phyloP scores from a whole-genome alignment of 2,113 vertebrate genomes.

The Leucopsar rothschildi region DNA sequence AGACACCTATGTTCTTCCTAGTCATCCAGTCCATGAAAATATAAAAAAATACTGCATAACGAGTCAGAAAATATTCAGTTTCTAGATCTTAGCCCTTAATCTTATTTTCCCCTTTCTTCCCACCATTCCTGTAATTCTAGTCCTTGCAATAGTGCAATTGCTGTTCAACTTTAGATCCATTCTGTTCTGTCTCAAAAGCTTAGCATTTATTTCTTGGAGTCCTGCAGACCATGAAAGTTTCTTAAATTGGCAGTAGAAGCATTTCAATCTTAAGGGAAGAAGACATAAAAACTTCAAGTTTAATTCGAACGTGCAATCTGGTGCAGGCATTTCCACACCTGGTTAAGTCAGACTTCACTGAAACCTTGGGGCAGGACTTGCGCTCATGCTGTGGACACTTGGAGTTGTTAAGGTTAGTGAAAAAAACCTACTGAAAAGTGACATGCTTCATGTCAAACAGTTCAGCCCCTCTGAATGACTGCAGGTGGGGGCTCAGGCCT shows the following conservation, averaged over 20 bases:
- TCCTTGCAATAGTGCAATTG: neutral
- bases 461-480: neutral
- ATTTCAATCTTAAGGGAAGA: neutral
- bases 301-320: neutral
- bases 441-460: neutral
- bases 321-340: neutral
- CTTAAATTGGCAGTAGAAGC: neutral
- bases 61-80: neutral
- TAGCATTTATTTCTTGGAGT: neutral
- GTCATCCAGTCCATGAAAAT: neutral
- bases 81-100: neutral
- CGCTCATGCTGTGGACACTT: fast-evolving
- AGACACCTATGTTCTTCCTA: neutral
- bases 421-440: neutral
- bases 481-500: slow-evolving; percentile 30
- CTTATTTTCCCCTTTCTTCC: neutral
- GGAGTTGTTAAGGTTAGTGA: neutral
- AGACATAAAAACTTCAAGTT: neutral
- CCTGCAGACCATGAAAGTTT: neutral
- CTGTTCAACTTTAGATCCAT: neutral
- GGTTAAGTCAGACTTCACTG: neutral
- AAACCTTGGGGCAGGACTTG: neutral
- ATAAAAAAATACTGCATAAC: neutral
- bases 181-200: fast-evolving
- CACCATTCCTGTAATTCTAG: neutral